Evolutionary conservation across 2,888 invertebrate genomes (phyloP).

Genomic region (Frankliniella intonsa): DNA sequence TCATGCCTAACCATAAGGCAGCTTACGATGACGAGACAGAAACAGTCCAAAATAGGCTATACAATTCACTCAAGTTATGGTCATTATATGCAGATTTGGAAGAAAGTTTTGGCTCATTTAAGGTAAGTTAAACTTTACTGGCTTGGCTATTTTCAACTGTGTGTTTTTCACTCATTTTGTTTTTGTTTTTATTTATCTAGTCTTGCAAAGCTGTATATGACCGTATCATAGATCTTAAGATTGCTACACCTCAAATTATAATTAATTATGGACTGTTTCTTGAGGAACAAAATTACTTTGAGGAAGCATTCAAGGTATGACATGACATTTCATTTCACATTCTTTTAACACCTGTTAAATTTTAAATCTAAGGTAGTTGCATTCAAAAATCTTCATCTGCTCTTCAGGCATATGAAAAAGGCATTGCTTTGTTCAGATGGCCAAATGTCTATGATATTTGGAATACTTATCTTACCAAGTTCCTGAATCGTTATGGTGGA

Average conservation of each 20-base stretch:
- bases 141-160: conserved; percentile 2
- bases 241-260: conserved; percentile 97
- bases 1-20: conserved; percentile 83
- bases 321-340: not conserved
- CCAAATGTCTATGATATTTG: conserved; percentile 99
- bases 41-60: conserved; percentile 89
- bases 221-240: conserved; percentile 93
- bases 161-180: conserved; percentile 37
- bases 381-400: conserved; percentile 40
- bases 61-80: conserved; percentile 97
- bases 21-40: conserved; percentile 89
- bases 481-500: conserved; percentile 91
- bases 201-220: conserved; percentile 98
- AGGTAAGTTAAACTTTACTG: conserved; percentile 45
- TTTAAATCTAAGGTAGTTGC: not conserved
- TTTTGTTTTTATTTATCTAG: conserved; percentile 41
- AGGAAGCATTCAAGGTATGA: conserved; percentile 80
- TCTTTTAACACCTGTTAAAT: not conserved
- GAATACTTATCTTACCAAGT: conserved; percentile 97
- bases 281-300: conserved; percentile 98
- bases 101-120: conserved; percentile 97
- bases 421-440: conserved; percentile 97
- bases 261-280: conserved; percentile 97
- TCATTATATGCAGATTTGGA: conserved; percentile 98
- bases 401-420: conserved; percentile 89